These are phyloP conservation scores for Laothoe populi DNA, from an alignment of 2,888 invertebrate genomes.

Conservation along the genomic window DNA sequence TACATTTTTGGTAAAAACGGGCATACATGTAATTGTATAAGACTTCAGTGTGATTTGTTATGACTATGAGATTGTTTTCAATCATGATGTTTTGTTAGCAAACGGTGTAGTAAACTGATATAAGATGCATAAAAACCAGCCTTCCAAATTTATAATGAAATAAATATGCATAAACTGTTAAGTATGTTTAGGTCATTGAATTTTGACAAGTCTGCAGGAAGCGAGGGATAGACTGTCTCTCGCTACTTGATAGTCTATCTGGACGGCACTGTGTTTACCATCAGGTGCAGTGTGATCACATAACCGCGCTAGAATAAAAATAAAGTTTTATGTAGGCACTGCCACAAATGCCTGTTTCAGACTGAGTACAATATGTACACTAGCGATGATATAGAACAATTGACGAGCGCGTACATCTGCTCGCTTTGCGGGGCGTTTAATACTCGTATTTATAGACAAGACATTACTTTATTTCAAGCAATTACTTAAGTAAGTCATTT, in stretches of 20 bases:
- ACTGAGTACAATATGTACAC: slow-evolving; percentile 14
- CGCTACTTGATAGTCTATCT: no score
- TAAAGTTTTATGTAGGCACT: background rate
- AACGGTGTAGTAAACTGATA: background rate
- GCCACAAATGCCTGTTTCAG: background rate
- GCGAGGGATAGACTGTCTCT: no score
- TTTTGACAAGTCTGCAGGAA: background rate
- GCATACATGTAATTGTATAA: background rate
- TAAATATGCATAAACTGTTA: background rate
- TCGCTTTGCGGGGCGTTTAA: background rate
- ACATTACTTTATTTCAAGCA: no score
- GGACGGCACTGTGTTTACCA: no score
- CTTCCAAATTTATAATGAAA: background rate
- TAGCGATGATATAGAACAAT: background rate
- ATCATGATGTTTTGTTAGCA: background rate
- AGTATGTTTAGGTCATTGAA: background rate
- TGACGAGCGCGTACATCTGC: background rate
- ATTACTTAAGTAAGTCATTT: no score
- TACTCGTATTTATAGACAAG: no score
- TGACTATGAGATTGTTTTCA: background rate
- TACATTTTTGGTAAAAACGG: background rate
- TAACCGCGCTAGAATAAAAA: no score
- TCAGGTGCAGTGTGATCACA: no score
- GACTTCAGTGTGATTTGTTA: background rate
- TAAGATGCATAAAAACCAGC: background rate